phyloP scores from a whole-genome alignment of 1,140 invertebrate genomes.

The Chironomus tepperi region DNA sequence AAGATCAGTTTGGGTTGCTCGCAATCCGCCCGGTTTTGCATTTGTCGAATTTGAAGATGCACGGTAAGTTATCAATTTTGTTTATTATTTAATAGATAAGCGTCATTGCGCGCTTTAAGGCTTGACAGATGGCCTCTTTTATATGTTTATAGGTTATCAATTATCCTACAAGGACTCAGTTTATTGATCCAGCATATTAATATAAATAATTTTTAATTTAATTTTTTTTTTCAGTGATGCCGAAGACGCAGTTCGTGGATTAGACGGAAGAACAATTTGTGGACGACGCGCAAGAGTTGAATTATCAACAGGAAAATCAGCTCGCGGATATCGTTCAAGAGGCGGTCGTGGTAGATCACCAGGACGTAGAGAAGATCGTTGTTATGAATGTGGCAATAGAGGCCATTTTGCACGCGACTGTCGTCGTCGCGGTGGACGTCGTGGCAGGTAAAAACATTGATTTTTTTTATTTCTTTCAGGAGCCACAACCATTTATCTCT shows the following conservation, averaged over 20 bases:
- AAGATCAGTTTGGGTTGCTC: conserved; percentile 83
- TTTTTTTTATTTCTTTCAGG: background rate
- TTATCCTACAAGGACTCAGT: too few relatives aligned
- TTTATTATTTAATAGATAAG: background rate
- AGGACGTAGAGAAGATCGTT: conserved; percentile 41
- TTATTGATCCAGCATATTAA: background rate
- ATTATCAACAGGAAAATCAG: conserved; percentile 59
- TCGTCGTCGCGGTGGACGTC: conserved; percentile 47
- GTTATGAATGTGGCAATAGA: conserved; percentile 47
- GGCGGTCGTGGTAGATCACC: conserved; percentile 47
- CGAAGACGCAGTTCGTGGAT: conserved; percentile 67
- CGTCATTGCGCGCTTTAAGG: too few relatives aligned
- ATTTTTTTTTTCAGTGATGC: conserved; percentile 52
- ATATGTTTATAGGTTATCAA: too few relatives aligned
- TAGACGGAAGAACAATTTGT: conserved; percentile 66
- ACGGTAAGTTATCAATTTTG: conserved; percentile 23
- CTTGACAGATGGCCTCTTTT: too few relatives aligned
- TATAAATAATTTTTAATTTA: background rate
- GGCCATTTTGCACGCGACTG: conserved; percentile 85
- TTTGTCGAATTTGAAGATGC: conserved; percentile 87
- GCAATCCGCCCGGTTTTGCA: conserved; percentile 82
- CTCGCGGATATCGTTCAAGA: conserved; percentile 40
- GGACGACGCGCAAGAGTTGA: conserved; percentile 77
- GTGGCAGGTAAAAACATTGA: conserved; percentile 31
- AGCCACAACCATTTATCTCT: background rate